Base-by-base conservation (phyloP, 2,888 invertebrate genomes). In the Gisinianus flammeolus region DNA sequence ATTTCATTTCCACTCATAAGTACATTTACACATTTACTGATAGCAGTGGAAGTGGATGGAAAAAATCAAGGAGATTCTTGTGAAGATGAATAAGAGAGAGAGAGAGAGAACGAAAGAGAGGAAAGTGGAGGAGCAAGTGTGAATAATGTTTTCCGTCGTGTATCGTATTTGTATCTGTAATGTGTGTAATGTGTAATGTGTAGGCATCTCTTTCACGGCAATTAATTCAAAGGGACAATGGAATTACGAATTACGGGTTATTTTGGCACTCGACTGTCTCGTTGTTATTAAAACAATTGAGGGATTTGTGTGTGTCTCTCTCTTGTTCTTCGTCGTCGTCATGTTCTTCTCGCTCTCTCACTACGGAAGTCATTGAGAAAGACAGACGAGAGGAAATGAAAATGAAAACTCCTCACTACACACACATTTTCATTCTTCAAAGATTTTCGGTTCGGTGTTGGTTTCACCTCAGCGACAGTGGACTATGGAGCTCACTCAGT, bases 241-340 rank as follows among this genome's bases (percentile, higher is more conserved):
- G 71, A 71, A 56, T 30, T 56, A 28, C 16, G 12, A 31, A 33
- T 35, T 68, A 68, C n/a, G 26, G 12, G 54, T n/a, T 71, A 71
- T 71, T 71, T 68, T 71, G 71, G 71, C 71, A 71, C 54, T 54
- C 5, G 22, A 28, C 30, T 68, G 33, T 44, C 33, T 30, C 26
- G 69, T 69, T 71, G 54, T 71, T 54, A 71, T 71, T 71, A 71
- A 70, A 71, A 71, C 71, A 71, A 71, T 71, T 44, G 30, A 10
- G n/a, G 30, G 71, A 71, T 30, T 71, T 71, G 71, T 71, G 24
- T 64, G 22, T 28, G 28, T 28, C 64, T 56, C 56, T 56, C 19
- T 3, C n/a, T 56, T n/a, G 3, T 56, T 19, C 16, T 56, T 3
- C 4, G 56, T 12, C n/a, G 19, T 56, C 56, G 22, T 56, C 22